phyloP scores from a whole-genome alignment of 2,113 vertebrate species.

The Brachyistius frenatus region DNA sequence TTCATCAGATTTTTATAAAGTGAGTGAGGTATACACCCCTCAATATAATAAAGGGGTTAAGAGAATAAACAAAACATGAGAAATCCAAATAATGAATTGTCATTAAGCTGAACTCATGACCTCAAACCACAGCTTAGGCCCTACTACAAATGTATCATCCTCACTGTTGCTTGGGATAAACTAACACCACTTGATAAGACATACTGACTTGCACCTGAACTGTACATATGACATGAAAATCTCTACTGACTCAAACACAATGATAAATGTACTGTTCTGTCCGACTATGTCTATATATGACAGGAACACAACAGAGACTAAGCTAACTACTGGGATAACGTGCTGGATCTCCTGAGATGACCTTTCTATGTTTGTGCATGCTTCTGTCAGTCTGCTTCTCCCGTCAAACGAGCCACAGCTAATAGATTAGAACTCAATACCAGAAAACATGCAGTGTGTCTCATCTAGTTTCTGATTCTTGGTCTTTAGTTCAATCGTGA shows the following conservation, averaged over 20 bases:
- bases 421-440: slow-evolving; percentile 23
- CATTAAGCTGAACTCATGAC: background rate
- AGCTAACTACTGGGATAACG: slow-evolving; percentile 51
- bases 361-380: slow-evolving; percentile 34
- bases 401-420: slow-evolving; percentile 15
- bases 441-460: slow-evolving; percentile 9
- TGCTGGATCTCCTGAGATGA: slow-evolving; percentile 42
- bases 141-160: background rate
- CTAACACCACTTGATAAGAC: slow-evolving; percentile 42
- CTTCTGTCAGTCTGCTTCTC: slow-evolving; percentile 35
- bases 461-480: slow-evolving; percentile 37
- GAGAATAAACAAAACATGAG: background rate
- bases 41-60: background rate
- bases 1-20: background rate
- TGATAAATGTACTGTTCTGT: slow-evolving; percentile 23
- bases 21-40: background rate
- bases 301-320: slow-evolving; percentile 26
- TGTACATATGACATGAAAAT: slow-evolving; percentile 4
- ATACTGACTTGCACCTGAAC: slow-evolving; percentile 11
- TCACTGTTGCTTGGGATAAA: slow-evolving; percentile 40
- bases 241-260: slow-evolving; percentile 7
- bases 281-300: slow-evolving; percentile 18
- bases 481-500: slow-evolving; percentile 41
- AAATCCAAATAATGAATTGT: background rate
- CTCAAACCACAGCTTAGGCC: background rate